These are phyloP conservation scores for Porites cylindrica DNA, from an alignment of 92 coral and sea anemone genomes.

Conservation along the genomic window DNA sequence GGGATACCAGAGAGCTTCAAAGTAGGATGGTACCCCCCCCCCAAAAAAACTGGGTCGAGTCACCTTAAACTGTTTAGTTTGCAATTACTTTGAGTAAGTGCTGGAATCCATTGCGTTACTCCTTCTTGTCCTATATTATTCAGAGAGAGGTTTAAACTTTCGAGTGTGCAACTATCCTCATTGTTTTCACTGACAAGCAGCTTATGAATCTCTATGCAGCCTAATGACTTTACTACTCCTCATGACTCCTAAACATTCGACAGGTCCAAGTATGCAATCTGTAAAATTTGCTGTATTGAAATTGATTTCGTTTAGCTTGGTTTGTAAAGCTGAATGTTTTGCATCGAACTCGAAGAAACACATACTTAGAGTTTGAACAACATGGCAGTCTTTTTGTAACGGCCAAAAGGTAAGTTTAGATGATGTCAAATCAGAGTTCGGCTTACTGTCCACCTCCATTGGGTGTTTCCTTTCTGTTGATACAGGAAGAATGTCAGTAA, in stretches of 20 bases:
- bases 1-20: too few relatives aligned
- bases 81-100: not conserved
- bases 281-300: slow-evolving; percentile 19
- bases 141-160: not conserved
- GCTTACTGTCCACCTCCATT: not conserved
- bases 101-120: not conserved
- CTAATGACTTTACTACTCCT: not conserved
- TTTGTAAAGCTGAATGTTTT: not conserved
- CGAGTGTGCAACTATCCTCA: not conserved
- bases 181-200: too few relatives aligned
- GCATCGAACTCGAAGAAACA: not conserved
- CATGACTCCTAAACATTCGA: slow-evolving; percentile 3
- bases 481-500: slow-evolving; percentile 6
- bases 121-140: not conserved
- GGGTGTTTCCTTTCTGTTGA: not conserved
- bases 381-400: not conserved
- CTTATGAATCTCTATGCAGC: not conserved
- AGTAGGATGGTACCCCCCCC: too few relatives aligned
- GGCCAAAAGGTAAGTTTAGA: not conserved
- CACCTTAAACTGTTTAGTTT: not conserved
- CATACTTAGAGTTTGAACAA: not conserved
- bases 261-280: not conserved
- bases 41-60: too few relatives aligned
- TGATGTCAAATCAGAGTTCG: not conserved
- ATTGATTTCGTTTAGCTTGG: not conserved